Evolutionary conservation across 64 coral and sea anemone genomes (phyloP), one percentile per base, ranked within the genome.

Genomic region (Pachyseris speciosa): DNA sequence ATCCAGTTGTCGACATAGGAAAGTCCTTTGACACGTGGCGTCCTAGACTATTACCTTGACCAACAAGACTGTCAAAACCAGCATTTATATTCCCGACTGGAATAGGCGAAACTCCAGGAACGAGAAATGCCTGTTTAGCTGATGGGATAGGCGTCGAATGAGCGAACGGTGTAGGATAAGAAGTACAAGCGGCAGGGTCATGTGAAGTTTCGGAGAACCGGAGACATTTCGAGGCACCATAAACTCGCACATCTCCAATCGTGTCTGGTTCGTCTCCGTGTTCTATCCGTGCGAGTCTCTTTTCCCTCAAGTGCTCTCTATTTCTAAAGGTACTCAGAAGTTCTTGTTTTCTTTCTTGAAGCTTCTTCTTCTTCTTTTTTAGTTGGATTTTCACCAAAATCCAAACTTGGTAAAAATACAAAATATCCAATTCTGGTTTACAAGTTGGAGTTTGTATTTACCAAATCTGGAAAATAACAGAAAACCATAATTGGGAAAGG

Each of bases 401-500:
- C 71, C 71, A 74, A 74, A 45, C 71, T 74, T 74, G 71, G 71
- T 45, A 74, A 74, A 74, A 74, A 74, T 45, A 24, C 41, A 74
- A 74, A 47, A 74, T 74, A 45, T 74, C 40, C 71, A 47, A 74
- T 74, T 74, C 41, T 29, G 40, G 10, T 74, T 47, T 45, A 29
- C n/a, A 74, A 74, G 71, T 24, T 74, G 39, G 71, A 74, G 20
- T 74, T 74, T 74, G 22, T 48, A 34, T n/a, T 26, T 26, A 74
- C 39, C 71, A 28, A 74, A 47, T 47, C 71, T 74, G 71, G 71
- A 74, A 74, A 74, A 74, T 47, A 15, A 48, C 1, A 74, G 71
- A 70, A 72, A 74, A 74, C 71, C 40, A 74, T 74, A 47, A 47
- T 40, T 45, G 38, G 71, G 27, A 74, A 74, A 27, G n/a, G 20